Percentiles rank a stretch among this genome's conserved stretches.
These are phyloP conservation scores for Ellobium chinense DNA, from an alignment of 2,888 invertebrate species.

Conservation along the genomic window DNA sequence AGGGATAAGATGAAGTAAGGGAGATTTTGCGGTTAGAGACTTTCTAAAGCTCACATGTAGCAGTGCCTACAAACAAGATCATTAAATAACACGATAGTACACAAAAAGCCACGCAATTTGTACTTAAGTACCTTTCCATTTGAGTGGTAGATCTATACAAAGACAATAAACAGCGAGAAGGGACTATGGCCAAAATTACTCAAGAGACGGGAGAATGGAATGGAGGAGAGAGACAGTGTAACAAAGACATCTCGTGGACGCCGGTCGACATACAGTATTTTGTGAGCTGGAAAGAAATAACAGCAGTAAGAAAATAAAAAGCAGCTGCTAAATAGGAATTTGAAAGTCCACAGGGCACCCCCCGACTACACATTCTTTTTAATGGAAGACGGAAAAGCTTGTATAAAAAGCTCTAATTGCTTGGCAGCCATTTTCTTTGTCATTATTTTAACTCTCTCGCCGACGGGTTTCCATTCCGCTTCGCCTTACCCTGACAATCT, in stretches of 20 bases:
- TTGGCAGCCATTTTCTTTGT: conserved; percentile 19
- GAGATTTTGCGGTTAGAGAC: too few relatives aligned
- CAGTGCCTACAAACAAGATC: too few relatives aligned
- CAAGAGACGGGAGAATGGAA: not conserved
- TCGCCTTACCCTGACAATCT: conserved; percentile 27
- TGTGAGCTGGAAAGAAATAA: not conserved
- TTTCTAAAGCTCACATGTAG: too few relatives aligned
- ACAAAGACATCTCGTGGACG: not conserved
- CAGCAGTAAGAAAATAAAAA: not conserved
- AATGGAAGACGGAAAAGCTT: not conserved
- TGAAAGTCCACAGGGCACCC: conserved; percentile 10
- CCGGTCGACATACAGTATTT: not conserved
- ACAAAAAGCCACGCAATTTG: too few relatives aligned
- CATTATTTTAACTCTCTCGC: conserved; percentile 31
- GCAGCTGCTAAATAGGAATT: not conserved
- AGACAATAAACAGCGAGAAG: not conserved
- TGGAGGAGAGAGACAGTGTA: not conserved
- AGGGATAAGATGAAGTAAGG: too few relatives aligned
- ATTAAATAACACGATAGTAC: too few relatives aligned
- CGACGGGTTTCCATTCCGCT: conserved; percentile 10
- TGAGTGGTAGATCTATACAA: too few relatives aligned
- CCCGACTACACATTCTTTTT: not conserved
- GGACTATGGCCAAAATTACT: not conserved
- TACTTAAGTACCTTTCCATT: too few relatives aligned
- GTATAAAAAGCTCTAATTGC: conserved; percentile 26